Conservation (phyloP, 2,113 vertebrate species). For the Jaculus jaculus region DNA sequence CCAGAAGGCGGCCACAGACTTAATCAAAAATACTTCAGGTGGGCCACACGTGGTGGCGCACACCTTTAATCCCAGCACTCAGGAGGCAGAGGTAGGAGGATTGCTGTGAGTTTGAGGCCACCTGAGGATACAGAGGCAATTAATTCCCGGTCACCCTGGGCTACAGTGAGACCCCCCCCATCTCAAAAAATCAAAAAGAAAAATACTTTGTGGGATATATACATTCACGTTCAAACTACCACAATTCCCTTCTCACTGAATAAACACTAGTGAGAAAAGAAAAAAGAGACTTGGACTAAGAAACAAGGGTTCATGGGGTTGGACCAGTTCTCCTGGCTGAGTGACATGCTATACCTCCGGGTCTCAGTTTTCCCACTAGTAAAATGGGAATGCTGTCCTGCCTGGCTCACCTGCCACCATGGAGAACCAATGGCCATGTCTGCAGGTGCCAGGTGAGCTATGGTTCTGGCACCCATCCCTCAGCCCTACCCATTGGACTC, state of each 20-base stretch:
- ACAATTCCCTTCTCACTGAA: neutral
- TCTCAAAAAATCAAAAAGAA: too few relatives aligned
- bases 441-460: neutral
- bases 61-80: too few relatives aligned
- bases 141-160: too few relatives aligned
- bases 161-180: too few relatives aligned
- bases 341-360: neutral
- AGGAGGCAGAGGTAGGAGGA: too few relatives aligned
- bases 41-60: too few relatives aligned
- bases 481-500: neutral
- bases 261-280: neutral
- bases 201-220: too few relatives aligned
- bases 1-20: too few relatives aligned
- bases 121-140: too few relatives aligned
- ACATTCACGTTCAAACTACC: too few relatives aligned
- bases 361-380: neutral
- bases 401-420: neutral
- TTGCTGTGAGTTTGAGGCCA: too few relatives aligned
- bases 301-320: neutral
- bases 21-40: too few relatives aligned
- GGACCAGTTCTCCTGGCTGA: neutral
- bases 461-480: neutral
- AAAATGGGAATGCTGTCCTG: neutral
- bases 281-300: neutral
- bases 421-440: neutral